Evolutionary conservation across 2,888 invertebrate species (phyloP).

Genomic region (Lysandra bellargus): DNA sequence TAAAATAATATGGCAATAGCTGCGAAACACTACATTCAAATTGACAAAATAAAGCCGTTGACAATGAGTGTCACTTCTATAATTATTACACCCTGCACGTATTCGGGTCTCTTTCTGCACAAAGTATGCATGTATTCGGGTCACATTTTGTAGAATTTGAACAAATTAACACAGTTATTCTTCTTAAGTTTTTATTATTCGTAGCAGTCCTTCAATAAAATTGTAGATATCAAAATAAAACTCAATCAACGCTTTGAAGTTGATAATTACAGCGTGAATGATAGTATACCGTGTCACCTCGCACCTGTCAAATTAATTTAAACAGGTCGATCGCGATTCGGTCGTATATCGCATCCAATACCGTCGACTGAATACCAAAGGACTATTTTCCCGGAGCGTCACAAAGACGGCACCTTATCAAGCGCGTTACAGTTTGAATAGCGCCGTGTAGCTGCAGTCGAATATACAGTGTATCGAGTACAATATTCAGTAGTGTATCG

Average conservation of each 20-base stretch:
- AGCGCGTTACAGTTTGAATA: conserved; percentile 34
- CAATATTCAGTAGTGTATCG: conserved; percentile 72
- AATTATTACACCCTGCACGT: too few species aligned
- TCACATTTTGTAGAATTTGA: too few species aligned
- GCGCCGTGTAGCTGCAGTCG: conserved; percentile 35
- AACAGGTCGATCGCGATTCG: conserved; percentile 23
- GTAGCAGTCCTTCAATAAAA: too few species aligned
- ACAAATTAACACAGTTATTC: too few species aligned
- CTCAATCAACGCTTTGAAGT: background rate
- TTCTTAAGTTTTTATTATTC: too few species aligned
- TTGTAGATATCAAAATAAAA: too few species aligned
- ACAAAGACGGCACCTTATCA: conserved; percentile 34
- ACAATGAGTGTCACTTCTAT: too few species aligned
- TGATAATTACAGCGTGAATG: background rate
- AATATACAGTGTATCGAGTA: conserved; percentile 55
- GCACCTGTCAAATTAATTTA: conserved; percentile 16
- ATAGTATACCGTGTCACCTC: background rate
- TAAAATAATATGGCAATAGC: too few species aligned
- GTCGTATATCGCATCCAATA: conserved; percentile 28
- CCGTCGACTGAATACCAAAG: conserved; percentile 31
- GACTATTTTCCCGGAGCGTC: conserved; percentile 32
- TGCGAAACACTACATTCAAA: too few species aligned
- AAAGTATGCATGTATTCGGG: too few species aligned
- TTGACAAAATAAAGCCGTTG: too few species aligned
- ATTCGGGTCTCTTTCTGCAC: too few species aligned